These are phyloP conservation scores for Ligdia adustata DNA, from an alignment of 2,888 invertebrate genomes.

Conservation along the genomic window DNA sequence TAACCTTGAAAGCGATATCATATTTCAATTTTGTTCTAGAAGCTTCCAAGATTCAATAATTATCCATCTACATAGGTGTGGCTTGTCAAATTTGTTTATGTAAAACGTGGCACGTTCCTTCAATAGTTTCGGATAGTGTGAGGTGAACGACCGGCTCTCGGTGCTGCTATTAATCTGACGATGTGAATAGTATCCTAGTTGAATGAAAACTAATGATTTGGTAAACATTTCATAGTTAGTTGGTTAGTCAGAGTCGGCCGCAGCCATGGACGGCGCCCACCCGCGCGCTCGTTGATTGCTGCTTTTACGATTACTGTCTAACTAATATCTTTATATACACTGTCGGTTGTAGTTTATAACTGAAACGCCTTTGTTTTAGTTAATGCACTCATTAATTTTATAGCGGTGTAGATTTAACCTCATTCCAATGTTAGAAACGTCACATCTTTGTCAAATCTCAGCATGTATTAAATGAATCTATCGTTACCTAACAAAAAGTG, in stretches of 20 bases:
- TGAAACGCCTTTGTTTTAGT: constrained; percentile 37
- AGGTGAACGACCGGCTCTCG: constrained; percentile 61
- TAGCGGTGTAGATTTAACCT: constrained; percentile 15
- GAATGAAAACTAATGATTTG: constrained; percentile 39
- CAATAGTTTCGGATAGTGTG: constrained; percentile 31
- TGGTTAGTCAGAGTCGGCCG: constrained; percentile 36
- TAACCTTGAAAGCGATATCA: not conserved
- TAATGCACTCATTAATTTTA: constrained; percentile 27
- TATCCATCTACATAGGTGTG: constrained; percentile 1
- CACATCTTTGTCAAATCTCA: constrained; percentile 21
- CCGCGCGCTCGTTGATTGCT: constrained; percentile 52
- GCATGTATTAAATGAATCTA: constrained; percentile 33
- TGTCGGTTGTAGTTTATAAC: constrained; percentile 39
- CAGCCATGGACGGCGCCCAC: constrained; percentile 47
- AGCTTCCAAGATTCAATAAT: constrained; percentile 7
- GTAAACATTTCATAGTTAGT: constrained; percentile 43
- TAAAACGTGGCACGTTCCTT: constrained; percentile 16
- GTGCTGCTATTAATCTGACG: constrained; percentile 52
- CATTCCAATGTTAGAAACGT: constrained; percentile 24
- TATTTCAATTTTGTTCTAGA: constrained; percentile 6
- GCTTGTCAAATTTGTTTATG: constrained; percentile 10
- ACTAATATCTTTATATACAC: constrained; percentile 38
- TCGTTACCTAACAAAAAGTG: constrained; percentile 37
- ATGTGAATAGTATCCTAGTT: constrained; percentile 44
- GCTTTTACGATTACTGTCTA: constrained; percentile 54